Evolutionary conservation across 2,797 vertebrate species (phyloP), one percentile per base, ranked within the genome.

Genomic region (Malurus leucopterus): DNA sequence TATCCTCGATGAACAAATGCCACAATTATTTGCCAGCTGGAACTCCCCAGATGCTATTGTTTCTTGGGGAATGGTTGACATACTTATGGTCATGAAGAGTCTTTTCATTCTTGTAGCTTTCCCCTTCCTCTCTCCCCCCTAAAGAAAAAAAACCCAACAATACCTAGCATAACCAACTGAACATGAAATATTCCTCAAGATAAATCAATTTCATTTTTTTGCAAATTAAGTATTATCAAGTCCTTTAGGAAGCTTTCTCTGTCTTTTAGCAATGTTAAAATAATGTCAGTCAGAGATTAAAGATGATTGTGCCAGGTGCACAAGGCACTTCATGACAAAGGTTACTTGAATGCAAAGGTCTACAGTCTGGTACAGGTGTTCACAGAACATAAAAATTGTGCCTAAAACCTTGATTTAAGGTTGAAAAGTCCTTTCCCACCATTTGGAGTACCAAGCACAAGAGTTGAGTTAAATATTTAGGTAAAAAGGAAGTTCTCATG

Each of bases 211-310:
- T 90, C 3, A 32, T 73, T 72, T 24, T 24, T 79, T 76, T 86
- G 30, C 29, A 84, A 90, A 86, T 86, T 67, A 86, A 86, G 73
- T 76, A 38, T 53, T 84, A 50, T 40, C 26, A 50, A 50, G 20
- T 67, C 18, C 29, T 46, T 82, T 69, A 30, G 19, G 72, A 91
- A 75, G 8, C 55, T 93, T 78, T 67, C 3, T 68, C 5, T 68
- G 49, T 86, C 23, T 90, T 93, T 67, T 53, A 73, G 44, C n/a
- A 38, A 27, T 53, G 13, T 63, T 76, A 63, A 59, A 46, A 69
- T 59, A 41, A 32, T 50, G 27, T 84, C 54, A 67, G 4, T 62
- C 62, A 67, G 32, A 55, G 78, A 47, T 51, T 63, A 34, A 20
- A 46, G 55, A 24, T 51, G 29, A 24, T 49, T 53, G 23, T 79